Base-by-base conservation (phyloP, 2,113 vertebrate species). In the Penelope pileata region DNA sequence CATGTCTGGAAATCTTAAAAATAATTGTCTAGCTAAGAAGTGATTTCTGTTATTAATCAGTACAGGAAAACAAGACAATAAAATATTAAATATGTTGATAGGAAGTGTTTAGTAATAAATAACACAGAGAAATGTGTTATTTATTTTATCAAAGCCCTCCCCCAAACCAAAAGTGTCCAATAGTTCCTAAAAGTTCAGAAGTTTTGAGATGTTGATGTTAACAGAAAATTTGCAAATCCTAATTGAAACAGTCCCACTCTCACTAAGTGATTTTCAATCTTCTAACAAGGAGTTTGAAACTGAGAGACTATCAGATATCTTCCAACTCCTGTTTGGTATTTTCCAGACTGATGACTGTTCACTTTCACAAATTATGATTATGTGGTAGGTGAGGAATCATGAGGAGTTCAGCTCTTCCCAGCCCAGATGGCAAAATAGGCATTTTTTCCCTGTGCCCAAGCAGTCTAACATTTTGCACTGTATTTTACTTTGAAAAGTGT, bases 341-440 rank as follows among this genome's bases (percentile, higher is more conserved):
- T 78, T 72, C 8, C 36, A 69, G 12, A 43, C 1, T 53, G 14
- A 18, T 40, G 9, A 5, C n/a, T 59, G 19, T 51, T 93, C 68
- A 36, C 0, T 0, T 67, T 67, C 51, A 54, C 4, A 7, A 90
- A 2, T 7, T 69, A 19, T 66, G 48, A 30, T 32, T 73, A 42
- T 80, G 8, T 17, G 29, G 14, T 51, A 47, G 10, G 17, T 56
- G 53, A 85, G 78, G 21, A 86, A 74, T 64, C 8, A 60, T 13
- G 12, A 73, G 21, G 19, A 82, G 10, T 10, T 78, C 38, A 51
- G 29, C 16, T 59, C 12, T 78, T 67, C 15, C 48, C 79, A 68
- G 26, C 26, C 29, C 40, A 60, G 54, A 82, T 62, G 10, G 8
- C 15, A 88, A 36, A 79, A 79, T 8, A 70, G 5, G 2, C 4